A percentile compares a stretch with the other conserved stretches of the same genome.
Conservation (phyloP, 2,797 vertebrate genomes). For the Artibeus lituratus region DNA sequence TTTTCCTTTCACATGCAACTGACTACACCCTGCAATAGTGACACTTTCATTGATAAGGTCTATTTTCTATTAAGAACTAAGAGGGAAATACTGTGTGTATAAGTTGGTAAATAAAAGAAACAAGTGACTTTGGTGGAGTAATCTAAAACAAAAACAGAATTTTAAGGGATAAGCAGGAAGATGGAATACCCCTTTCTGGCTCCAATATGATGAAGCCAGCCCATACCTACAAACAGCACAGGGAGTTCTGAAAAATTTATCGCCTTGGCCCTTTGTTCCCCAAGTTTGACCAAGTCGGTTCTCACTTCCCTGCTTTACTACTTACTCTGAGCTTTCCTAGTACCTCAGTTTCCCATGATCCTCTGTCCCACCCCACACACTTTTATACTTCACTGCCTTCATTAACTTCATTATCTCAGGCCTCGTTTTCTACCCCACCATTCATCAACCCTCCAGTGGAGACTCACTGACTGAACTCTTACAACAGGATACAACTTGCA, state of each 20-base stretch:
- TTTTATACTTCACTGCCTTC: not conserved
- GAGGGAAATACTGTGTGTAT: not conserved
- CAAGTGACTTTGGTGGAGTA: not conserved
- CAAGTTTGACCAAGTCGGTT: not conserved
- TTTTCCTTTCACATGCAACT: not conserved
- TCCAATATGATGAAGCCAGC: not conserved
- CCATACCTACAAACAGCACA: not conserved
- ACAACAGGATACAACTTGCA: not conserved
- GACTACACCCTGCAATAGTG: not conserved
- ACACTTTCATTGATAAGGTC: constrained; percentile 5
- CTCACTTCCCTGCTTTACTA: not conserved
- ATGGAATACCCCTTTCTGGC: not conserved
- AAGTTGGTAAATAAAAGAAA: not conserved
- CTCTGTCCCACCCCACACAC: not conserved
- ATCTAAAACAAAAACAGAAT: not conserved
- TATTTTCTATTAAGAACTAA: not conserved
- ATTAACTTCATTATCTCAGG: not conserved
- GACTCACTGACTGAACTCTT: not conserved
- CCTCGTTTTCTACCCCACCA: not conserved
- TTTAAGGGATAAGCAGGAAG: not conserved
- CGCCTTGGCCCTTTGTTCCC: not conserved
- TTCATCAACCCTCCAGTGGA: not conserved
- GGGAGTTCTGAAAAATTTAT: not conserved
- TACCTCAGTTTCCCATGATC: not conserved
- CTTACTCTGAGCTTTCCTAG: not conserved